A percentile compares a stretch with the other conserved stretches of the same genome.
Conservation (phyloP, 2,113 vertebrate genomes). For the Puntigrus tetrazona region DNA sequence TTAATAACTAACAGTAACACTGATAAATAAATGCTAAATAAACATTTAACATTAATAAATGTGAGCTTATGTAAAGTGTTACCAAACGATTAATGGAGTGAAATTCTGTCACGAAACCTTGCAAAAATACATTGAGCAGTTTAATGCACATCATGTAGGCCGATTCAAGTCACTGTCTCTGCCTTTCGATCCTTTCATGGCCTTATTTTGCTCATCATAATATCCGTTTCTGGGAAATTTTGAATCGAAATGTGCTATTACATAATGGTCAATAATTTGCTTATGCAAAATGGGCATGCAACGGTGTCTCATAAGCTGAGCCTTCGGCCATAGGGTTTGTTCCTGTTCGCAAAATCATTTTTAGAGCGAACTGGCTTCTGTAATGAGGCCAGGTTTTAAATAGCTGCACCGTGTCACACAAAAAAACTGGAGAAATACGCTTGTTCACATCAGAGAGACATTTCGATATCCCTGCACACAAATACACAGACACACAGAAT, state of each 20-base stretch:
- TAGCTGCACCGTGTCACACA: slow-evolving; percentile 28
- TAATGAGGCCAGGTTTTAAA: slow-evolving; percentile 55
- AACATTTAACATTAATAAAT: not conserved
- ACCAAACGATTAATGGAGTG: not conserved
- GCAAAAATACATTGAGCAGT: not conserved
- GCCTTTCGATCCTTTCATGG: not conserved
- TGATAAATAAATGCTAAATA: too few species aligned
- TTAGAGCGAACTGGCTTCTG: slow-evolving; percentile 35
- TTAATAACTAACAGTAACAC: too few species aligned
- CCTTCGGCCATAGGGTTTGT: slow-evolving; percentile 10
- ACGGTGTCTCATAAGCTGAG: not conserved
- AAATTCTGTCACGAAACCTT: not conserved
- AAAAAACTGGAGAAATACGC: not conserved
- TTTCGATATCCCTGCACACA: not conserved
- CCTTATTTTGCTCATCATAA: not conserved
- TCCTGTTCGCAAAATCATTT: slow-evolving; percentile 46
- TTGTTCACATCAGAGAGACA: not conserved
- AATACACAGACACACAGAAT: slow-evolving; percentile 10
- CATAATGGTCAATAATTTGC: not conserved
- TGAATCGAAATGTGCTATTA: not conserved
- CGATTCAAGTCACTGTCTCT: not conserved
- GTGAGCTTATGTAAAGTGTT: not conserved
- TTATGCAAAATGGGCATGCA: not conserved
- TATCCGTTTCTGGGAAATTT: not conserved
- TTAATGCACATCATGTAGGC: not conserved